Base-by-base conservation (phyloP, 2,888 invertebrate species). In the Lasiommata megera region DNA sequence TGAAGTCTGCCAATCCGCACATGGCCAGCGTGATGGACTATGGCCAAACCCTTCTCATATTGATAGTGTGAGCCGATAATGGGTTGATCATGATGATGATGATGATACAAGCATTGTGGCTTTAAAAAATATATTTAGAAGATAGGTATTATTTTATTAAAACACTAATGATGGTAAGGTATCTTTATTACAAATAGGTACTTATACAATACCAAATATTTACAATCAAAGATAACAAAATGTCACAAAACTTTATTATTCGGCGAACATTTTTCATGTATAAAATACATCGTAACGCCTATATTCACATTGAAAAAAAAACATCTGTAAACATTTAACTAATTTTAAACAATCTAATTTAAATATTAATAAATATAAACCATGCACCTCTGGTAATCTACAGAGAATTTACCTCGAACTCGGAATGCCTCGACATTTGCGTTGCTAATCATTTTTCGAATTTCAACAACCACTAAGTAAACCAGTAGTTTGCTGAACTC, bases 131-230 rank as follows among this genome's bases (percentile, higher is more conserved):
- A n/a, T n/a, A n/a, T n/a, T n/a, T n/a, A n/a, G n/a, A n/a, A n/a
- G n/a, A n/a, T n/a, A n/a, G n/a, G n/a, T 7, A 28, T 28, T 7
- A 7, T 31, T 31, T 31, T 8, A 31, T 31, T 75, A 72, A 82
- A 82, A 82, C 76, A 80, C 67, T 68, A 54, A 73, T 78, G 66
- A 73, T 76, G 72, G 75, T 80, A 82, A 74, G 77, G 77, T 84
- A 84, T 80, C 80, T 85, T 84, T 84, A 85, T 84, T 86, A 82
- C 77, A 84, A 83, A 80, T 78, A 34, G 34, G 34, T 34, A 78
- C 74, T 79, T 75, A 79, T 72, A 75, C 58, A 74, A 80, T 79
- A 81, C 78, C 78, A 73, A 74, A 69, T 82, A 80, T 80, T 77
- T 80, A 84, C 80, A 84, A 70, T 51, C 28, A 48, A 48, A 18